Evolutionary conservation across 2,797 vertebrate species (phyloP), one percentile per base, ranked within the genome.

Genomic region (Pangasius krempfi): DNA sequence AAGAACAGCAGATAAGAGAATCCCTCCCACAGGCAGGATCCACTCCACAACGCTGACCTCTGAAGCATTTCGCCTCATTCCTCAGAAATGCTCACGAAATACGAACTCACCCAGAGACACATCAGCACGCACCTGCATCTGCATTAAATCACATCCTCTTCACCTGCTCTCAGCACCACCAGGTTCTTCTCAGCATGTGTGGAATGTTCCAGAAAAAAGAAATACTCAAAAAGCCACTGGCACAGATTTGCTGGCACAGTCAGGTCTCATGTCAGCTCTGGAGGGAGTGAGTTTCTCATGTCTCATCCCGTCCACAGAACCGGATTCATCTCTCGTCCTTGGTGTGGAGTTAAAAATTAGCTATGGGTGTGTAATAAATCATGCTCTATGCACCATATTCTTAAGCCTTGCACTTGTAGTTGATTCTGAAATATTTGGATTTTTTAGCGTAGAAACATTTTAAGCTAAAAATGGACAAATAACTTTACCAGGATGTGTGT

Each of bases 101-200:
- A 40, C 54, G 76, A 81, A 75, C 52, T 64, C 54, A 64, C 76
- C n/a, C 66, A 72, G 50, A 52, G 64, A 20, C 56, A 9, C 84
- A 54, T 66, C 79, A 75, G 56, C 85, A 54, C 20, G 1, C 88
- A 89, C 85, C 85, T 87, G 85, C 58, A 73, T 84, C 85, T 87
- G 85, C 58, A 81, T 84, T 89, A 64, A 87, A 86, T 87, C 88
- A 84, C 68, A 73, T 66, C 68, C 27, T 68, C 84, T 75, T 84
- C 52, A 76, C 82, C 82, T 83, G 50, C 52, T 70, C 84, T 62
- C 78, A 75, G 68, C 85, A 54, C 85, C 47, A 81, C 79, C 64
- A 75, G 54, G 56, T 85, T 64, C 85, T 64, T 83, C 54, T 56
- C 44, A 52, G 13, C 54, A 66, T 27, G 70, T 47, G 33, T 76